Base-by-base conservation (phyloP, 1,140 invertebrate species). In the Harlomillsia oculata region DNA sequence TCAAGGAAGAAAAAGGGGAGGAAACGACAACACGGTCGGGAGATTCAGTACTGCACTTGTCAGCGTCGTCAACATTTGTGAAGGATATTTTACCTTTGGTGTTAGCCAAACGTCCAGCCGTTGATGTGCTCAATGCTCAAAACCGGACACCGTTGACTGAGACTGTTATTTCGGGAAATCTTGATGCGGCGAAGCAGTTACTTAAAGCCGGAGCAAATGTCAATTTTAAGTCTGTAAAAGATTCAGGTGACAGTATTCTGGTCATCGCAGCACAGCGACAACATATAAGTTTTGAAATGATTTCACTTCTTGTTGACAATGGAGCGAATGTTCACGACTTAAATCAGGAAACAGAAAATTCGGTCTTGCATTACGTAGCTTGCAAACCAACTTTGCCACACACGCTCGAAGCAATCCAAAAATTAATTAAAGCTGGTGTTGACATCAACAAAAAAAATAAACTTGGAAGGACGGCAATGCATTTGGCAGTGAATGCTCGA, bases 401-500 rank as follows among this genome's bases (percentile, higher is more conserved):
- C 14, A 57, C 57, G n/a, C 13, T 56, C 6, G 66, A 63, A 36
- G 49, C 59, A 5, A 32, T 67, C 29, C 66, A 67, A 40, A 34
- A 44, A 37, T 54, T 70, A 25, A 56, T 72, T 8, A 53, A 65
- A 16, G 62, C 62, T 50, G 68, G 69, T 21, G 67, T 67, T 8
- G 54, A 68, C 56, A 60, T 69, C 3, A 69, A 72, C 50, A 58
- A 59, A 2, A 40, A 44, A n/a, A 71, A 74, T 59, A 64, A 65
- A 36, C 56, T 68, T 34, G 65, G 64, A 2, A 37, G 67, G 50
- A 72, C 72, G 8, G 66, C 73, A 21, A 60, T 76, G 11, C 74
- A 76, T 64, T 61, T 74, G 5, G 69, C 70, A 39, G 69, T 76
- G 0, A 68, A 70, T 37, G 40, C 51, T 37, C 70, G 72, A 53